Conservation (phyloP, 1,140 invertebrate genomes). For the Pygmarrhopalites habei region DNA sequence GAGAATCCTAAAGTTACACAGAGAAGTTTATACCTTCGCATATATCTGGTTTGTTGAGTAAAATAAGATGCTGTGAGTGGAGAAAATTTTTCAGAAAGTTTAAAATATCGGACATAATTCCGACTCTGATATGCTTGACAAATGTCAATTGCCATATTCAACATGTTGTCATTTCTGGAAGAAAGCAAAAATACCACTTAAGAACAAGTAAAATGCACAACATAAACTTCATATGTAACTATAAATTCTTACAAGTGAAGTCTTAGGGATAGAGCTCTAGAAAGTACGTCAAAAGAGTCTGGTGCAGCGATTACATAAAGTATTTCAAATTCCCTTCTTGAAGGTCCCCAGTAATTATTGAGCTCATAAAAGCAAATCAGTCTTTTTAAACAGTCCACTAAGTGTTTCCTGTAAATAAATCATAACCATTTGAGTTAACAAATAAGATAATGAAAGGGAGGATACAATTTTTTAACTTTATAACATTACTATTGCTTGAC, state of each 20-base stretch:
- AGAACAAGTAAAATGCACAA: not conserved
- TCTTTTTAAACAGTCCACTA: slow-evolving; percentile 54
- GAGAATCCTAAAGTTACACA: not conserved
- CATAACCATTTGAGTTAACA: too few species aligned
- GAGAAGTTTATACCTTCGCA: slow-evolving; percentile 18
- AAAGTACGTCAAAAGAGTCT: slow-evolving; percentile 22
- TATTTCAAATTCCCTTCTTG: slow-evolving; percentile 31
- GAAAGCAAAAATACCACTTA: not conserved
- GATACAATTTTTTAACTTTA: too few species aligned
- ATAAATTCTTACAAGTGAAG: slow-evolving; percentile 14
- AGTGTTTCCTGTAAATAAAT: too few species aligned
- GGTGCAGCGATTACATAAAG: slow-evolving; percentile 23
- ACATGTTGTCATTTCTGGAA: slow-evolving; percentile 7
- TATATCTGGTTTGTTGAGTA: slow-evolving; percentile 20
- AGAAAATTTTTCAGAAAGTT: slow-evolving; percentile 19
- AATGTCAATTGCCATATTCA: slow-evolving; percentile 17
- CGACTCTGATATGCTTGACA: slow-evolving; percentile 22
- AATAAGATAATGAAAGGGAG: too few species aligned
- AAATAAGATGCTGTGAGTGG: slow-evolving; percentile 18
- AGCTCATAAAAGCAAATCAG: slow-evolving; percentile 52
- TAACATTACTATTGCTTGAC: too few species aligned
- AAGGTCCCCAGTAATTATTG: slow-evolving; percentile 21
- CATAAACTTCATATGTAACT: slow-evolving; percentile 1
- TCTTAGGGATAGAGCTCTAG: slow-evolving; percentile 22
- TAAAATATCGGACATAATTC: slow-evolving; percentile 31